Evolutionary conservation across 2,888 invertebrate genomes (phyloP), one percentile per base, ranked within the genome.

Genomic region (Cancer borealis): DNA sequence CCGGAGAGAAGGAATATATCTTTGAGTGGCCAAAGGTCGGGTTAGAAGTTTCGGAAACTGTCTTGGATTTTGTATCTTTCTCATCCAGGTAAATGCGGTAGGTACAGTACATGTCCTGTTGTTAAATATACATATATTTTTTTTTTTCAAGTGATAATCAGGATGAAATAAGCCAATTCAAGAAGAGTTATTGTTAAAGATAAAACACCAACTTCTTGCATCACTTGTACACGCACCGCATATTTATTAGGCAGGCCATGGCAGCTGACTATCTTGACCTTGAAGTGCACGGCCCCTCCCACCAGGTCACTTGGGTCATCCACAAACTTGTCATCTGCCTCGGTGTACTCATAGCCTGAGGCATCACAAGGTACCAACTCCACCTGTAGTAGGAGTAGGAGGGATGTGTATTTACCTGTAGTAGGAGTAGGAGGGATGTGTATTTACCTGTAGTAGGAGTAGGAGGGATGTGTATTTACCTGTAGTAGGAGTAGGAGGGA

Each of bases 1-100:
- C 97, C 87, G 97, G 96, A 88, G 96, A 96, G 96, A 96, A 97
- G 6, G 96, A 96, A 96, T 97, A 97, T 54, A 96, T 96, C 96
- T 97, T 96, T 95, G 96, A 96, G 96, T 97, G 97, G 73, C 97
- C 96, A 96, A 97, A 97, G 79, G 97, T 96, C 0, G 97, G 97
- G 96, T 97, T 97, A 88, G 96, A 96, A 4, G 96, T 96, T 26
- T 96, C 96, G 5, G 96, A 96, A 12, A 96, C 96, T 54, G 96
- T 96, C 79, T 96, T 96, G 12, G 97, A 97, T 91, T 96, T 96
- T 3, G 96, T 96, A 6, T 96, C 96, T 60, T 97, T 96, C 26
- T 97, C 96, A 30, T 97, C 97, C 95, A 96, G 95, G 96, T 97
- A 97, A 93, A 97, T 96, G 95, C 96, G 96, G 96, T 97, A 97